Evolutionary conservation across 2,797 vertebrate species (phyloP).

Genomic region (Netta rufina): DNA sequence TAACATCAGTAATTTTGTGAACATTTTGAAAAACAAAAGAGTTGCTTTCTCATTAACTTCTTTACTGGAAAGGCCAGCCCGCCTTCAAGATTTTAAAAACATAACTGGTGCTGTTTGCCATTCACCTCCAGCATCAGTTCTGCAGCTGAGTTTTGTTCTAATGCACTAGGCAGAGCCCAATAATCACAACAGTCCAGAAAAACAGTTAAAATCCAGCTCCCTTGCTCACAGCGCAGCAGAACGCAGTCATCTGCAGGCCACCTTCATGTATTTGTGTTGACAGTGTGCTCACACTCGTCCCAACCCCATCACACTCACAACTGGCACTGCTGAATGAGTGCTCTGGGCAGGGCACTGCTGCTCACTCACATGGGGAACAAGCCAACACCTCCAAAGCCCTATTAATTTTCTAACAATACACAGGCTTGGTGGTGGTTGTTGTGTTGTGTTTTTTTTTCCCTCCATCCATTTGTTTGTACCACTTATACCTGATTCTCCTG

Average conservation of each 20-base stretch:
- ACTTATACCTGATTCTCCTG: background rate
- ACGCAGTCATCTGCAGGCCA: background rate
- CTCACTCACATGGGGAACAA: background rate
- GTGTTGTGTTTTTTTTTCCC: background rate
- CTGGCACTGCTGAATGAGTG: rapidly evolving
- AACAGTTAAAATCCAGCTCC: background rate
- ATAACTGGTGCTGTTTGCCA: background rate
- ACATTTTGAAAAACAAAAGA: background rate
- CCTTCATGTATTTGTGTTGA: rapidly evolving
- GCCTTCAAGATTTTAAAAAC: background rate
- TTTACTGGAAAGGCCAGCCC: background rate
- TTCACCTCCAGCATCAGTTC: background rate
- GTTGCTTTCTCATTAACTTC: background rate
- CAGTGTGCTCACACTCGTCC: rapidly evolving
- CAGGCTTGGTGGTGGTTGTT: background rate
- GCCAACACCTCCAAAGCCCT: rapidly evolving
- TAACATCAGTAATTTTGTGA: background rate
- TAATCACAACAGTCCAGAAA: background rate
- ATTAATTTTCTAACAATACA: rapidly evolving
- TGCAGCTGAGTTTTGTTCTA: background rate
- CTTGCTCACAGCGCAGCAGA: too few species aligned
- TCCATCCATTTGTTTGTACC: background rate
- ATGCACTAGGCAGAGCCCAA: background rate
- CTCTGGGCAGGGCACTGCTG: rapidly evolving
- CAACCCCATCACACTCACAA: background rate